These are phyloP conservation scores for Sycophila sp. DNA, from an alignment of 1,140 invertebrate species.

Conservation along the genomic window DNA sequence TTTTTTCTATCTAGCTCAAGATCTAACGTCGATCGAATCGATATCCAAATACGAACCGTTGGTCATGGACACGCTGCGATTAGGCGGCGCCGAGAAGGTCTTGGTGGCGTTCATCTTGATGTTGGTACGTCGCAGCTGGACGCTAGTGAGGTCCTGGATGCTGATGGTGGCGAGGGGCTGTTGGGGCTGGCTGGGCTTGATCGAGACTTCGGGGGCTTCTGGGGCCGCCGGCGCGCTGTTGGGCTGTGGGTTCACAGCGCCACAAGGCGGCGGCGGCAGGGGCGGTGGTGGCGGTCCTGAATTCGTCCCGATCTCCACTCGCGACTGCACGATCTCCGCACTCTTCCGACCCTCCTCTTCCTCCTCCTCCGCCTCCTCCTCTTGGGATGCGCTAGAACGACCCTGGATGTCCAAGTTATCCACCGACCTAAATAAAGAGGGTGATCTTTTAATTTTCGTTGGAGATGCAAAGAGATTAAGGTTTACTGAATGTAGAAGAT, in stretches of 20 bases:
- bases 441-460: too few relatives aligned
- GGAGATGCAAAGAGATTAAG: too few relatives aligned
- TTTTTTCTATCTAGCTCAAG: too few relatives aligned
- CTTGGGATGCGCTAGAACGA: slow-evolving; percentile 34
- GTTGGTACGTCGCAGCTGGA: slow-evolving; percentile 79
- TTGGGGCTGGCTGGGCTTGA: background rate
- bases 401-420: slow-evolving; percentile 63
- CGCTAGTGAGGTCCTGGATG: slow-evolving; percentile 85
- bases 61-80: slow-evolving; percentile 75
- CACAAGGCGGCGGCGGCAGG: slow-evolving; percentile 64
- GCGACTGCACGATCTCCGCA: background rate
- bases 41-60: slow-evolving; percentile 54
- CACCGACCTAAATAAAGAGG: slow-evolving; percentile 61
- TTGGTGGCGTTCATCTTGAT: slow-evolving; percentile 77
- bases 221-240: background rate
- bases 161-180: slow-evolving; percentile 85
- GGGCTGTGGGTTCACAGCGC: too few relatives aligned
- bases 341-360: slow-evolving; percentile 4
- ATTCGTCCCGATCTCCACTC: slow-evolving; percentile 40
- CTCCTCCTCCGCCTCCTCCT: slow-evolving; percentile 32
- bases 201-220: slow-evolving; percentile 18
- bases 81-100: slow-evolving; percentile 79
- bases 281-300: slow-evolving; percentile 69
- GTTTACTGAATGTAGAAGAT: too few relatives aligned
- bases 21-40: too few relatives aligned